Evolutionary conservation across 2,113 vertebrate genomes (phyloP).

Genomic region (Nothocercus julius): DNA sequence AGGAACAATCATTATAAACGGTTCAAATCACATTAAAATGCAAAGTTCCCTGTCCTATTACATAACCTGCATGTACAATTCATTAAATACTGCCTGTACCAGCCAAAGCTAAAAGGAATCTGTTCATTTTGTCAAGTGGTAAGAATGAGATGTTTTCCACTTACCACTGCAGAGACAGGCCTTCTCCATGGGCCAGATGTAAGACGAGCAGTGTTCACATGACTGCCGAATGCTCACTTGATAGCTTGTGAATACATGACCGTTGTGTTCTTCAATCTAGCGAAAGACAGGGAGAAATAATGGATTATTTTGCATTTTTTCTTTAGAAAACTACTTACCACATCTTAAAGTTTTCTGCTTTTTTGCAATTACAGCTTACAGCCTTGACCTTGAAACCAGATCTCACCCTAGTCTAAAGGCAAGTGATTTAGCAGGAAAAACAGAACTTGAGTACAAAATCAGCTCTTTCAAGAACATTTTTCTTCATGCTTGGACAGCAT

Average conservation of each 20-base stretch:
- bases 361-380: background rate
- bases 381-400: background rate
- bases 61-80: accelerated
- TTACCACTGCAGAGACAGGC: conserved; percentile 94
- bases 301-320: background rate
- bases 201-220: conserved; percentile 92
- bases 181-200: conserved; percentile 99
- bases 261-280: conserved; percentile 88
- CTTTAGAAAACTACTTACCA: background rate
- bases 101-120: background rate
- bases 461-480: background rate
- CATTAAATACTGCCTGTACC: accelerated
- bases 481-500: background rate
- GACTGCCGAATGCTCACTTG: conserved; percentile 97
- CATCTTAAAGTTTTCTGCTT: background rate
- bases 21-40: background rate
- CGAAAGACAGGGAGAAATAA: background rate
- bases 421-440: background rate
- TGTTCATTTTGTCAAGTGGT: accelerated
- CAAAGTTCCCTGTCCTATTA: background rate
- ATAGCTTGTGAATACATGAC: conserved; percentile 90
- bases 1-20: background rate
- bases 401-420: background rate
- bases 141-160: conserved; percentile 13
- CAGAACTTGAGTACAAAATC: background rate